Percentiles rank a stretch among this genome's conserved stretches.
Evolutionary conservation across 2,113 vertebrate genomes (phyloP).

Genomic region (Nothocercus nigrocapillus): DNA sequence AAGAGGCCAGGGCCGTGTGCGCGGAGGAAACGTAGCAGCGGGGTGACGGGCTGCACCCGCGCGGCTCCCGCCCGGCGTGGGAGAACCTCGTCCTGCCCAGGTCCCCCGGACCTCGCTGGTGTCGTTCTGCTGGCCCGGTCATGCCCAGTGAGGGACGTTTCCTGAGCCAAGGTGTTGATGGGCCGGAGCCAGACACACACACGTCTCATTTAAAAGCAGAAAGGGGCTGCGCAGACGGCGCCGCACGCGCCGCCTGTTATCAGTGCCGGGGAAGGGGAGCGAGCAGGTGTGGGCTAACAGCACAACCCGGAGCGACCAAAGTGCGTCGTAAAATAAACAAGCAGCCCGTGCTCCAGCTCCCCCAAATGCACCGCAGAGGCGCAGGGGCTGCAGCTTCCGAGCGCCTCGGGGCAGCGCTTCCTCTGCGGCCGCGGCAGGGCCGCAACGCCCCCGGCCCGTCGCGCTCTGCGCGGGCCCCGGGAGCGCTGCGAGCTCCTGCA

Average conservation of each 20-base stretch:
- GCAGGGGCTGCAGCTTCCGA: conserved; percentile 7
- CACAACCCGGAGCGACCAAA: conserved; percentile 66
- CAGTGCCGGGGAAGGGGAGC: conserved; percentile 20
- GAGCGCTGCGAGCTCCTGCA: not conserved
- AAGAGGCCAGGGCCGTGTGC: conserved; percentile 39
- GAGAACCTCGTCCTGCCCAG: not conserved
- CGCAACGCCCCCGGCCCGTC: not conserved
- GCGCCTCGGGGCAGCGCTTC: not conserved
- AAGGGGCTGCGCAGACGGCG: not conserved
- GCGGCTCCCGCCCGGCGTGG: not conserved
- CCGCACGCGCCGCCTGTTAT: not conserved
- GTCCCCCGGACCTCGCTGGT: not conserved
- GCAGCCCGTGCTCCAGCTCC: conserved; percentile 24
- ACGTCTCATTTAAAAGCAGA: not conserved
- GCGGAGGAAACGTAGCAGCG: not conserved
- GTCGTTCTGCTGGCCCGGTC: not conserved
- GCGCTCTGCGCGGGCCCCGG: accelerated
- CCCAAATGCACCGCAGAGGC: conserved; percentile 2
- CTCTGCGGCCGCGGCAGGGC: not conserved
- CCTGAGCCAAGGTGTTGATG: not conserved
- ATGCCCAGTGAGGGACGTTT: not conserved
- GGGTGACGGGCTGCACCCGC: accelerated
- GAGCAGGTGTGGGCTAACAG: conserved; percentile 66
- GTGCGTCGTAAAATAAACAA: conserved; percentile 68
- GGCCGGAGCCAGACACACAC: not conserved